Conservation (phyloP, 2,888 invertebrate genomes). For the Sussaba pulchella region DNA sequence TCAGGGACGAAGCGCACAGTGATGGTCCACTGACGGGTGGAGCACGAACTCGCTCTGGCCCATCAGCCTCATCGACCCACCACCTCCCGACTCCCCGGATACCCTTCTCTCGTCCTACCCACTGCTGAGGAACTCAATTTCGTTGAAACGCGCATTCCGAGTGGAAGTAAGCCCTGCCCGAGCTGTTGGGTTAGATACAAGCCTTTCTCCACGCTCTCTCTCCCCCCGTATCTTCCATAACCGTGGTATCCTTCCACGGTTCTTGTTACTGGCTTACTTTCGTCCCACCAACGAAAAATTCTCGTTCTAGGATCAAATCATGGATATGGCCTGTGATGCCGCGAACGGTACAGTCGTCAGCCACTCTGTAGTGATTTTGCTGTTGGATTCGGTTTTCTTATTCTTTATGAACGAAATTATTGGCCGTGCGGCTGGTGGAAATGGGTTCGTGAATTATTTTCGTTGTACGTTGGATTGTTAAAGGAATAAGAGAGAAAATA, state of each 20-base stretch:
- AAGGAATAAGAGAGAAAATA: too few relatives aligned
- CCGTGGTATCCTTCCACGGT: constrained; percentile 3
- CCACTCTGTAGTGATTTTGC: not conserved
- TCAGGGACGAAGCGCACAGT: not conserved
- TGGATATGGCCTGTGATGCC: not conserved
- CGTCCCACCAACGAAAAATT: constrained; percentile 26
- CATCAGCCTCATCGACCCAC: constrained; percentile 58
- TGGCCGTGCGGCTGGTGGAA: not conserved
- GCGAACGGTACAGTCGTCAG: not conserved
- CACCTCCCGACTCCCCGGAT: constrained; percentile 15
- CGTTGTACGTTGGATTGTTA: too few relatives aligned
- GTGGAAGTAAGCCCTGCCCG: constrained; percentile 17
- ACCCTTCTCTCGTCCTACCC: constrained; percentile 37
- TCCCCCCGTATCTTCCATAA: constrained; percentile 26
- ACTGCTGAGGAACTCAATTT: constrained; percentile 78
- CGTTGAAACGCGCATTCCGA: constrained; percentile 77
- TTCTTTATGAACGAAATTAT: not conserved
- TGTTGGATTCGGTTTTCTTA: not conserved
- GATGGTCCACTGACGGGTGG: constrained; percentile 30
- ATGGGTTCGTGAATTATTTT: not conserved
- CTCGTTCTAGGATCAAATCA: constrained; percentile 5
- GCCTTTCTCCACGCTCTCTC: not conserved
- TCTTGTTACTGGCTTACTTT: constrained; percentile 19
- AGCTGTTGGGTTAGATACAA: constrained; percentile 3
- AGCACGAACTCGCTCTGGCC: constrained; percentile 40